These are phyloP conservation scores for Peromyscus californicus DNA, from an alignment of 2,113 vertebrate species.

Conservation along the genomic window DNA sequence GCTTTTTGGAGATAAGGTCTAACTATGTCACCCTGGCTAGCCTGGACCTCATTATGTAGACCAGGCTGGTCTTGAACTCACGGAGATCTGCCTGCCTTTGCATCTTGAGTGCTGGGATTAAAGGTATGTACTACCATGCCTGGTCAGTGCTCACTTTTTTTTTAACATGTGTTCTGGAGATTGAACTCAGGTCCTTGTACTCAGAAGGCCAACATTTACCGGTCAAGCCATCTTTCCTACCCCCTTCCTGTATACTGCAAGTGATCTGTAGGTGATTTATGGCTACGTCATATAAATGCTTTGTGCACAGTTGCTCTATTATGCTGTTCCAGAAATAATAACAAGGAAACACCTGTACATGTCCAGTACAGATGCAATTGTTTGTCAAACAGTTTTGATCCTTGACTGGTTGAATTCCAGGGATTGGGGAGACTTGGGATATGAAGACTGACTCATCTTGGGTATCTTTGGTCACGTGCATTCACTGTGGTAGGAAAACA, in stretches of 20 bases:
- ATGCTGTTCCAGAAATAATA: background rate
- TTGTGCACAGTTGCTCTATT: background rate
- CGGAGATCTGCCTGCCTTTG: background rate
- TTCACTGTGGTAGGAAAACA: background rate
- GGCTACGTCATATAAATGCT: background rate
- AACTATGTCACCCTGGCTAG: background rate
- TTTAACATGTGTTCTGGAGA: background rate
- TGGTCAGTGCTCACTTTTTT: background rate
- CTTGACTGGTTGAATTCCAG: background rate
- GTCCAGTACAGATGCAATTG: background rate
- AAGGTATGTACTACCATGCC: too few relatives aligned
- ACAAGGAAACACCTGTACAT: background rate
- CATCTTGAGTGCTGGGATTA: background rate
- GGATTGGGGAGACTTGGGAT: background rate
- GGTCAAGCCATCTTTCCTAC: background rate
- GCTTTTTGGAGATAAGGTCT: background rate
- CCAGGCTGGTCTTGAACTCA: background rate
- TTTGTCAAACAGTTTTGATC: background rate
- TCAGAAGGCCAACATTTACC: background rate
- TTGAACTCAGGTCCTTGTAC: background rate
- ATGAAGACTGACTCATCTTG: background rate
- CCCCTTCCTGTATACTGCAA: background rate
- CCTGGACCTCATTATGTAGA: background rate
- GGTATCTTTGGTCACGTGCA: background rate
- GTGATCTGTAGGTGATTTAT: background rate